Conservation (phyloP, 2,797 vertebrate genomes). For the Urosaurus nigricauda region DNA sequence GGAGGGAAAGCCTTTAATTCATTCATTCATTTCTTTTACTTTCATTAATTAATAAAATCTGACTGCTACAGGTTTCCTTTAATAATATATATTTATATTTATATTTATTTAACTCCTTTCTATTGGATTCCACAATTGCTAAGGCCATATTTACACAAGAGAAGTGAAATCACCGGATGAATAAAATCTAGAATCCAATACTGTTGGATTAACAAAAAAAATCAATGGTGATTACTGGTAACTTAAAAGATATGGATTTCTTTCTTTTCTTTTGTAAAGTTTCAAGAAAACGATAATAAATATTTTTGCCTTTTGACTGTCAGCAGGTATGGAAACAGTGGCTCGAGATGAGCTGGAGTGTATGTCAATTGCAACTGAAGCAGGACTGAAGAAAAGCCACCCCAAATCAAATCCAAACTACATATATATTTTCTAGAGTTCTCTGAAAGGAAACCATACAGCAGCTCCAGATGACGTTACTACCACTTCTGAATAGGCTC, state of each 20-base stretch:
- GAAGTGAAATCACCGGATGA: slow-evolving; percentile 62
- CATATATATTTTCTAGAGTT: slow-evolving; percentile 55
- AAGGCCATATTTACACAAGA: slow-evolving; percentile 79
- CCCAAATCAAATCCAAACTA: slow-evolving; percentile 37
- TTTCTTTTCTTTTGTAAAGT: slow-evolving; percentile 62
- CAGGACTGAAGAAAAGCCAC: slow-evolving; percentile 59
- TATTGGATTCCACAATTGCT: slow-evolving; percentile 80
- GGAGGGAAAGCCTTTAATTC: slow-evolving; percentile 68
- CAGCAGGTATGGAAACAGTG: slow-evolving; percentile 63
- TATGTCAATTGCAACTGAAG: slow-evolving; percentile 61
- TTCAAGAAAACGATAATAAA: slow-evolving; percentile 62
- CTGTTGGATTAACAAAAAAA: slow-evolving; percentile 58
- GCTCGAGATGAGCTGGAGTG: slow-evolving; percentile 54
- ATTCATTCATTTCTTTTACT: slow-evolving; percentile 83
- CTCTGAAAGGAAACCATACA: slow-evolving; percentile 77
- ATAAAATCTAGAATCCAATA: slow-evolving; percentile 80
- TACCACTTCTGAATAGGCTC: slow-evolving; percentile 57
- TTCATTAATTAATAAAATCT: slow-evolving; percentile 89
- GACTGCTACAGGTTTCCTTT: slow-evolving; percentile 85
- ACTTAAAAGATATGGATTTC: slow-evolving; percentile 64
- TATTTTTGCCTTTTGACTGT: slow-evolving; percentile 70
- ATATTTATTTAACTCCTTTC: slow-evolving; percentile 68
- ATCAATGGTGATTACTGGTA: slow-evolving; percentile 70
- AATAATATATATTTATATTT: slow-evolving; percentile 77
- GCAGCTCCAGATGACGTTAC: slow-evolving; percentile 69